A percentile compares a stretch with the other conserved stretches of the same genome.
phyloP scores from a whole-genome alignment of 2,888 invertebrate species.

The Melolontha melolontha region DNA sequence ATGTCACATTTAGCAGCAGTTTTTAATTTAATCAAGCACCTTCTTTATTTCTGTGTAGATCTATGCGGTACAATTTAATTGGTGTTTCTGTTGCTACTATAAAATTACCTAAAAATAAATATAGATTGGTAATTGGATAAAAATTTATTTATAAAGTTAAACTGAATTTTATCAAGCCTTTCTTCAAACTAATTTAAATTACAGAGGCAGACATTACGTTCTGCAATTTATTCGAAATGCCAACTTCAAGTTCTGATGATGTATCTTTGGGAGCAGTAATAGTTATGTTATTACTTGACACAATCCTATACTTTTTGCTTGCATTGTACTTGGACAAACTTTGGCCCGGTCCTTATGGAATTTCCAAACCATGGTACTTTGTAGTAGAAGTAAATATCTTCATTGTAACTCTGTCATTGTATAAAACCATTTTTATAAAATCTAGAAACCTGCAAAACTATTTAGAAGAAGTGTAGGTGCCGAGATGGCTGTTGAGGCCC shows the following conservation, averaged over 20 bases:
- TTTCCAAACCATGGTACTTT: slow-evolving; percentile 67
- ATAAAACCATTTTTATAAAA: neutral
- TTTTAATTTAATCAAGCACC: too few species aligned
- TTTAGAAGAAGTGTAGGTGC: neutral
- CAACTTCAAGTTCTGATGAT: slow-evolving; percentile 57
- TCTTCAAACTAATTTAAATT: neutral
- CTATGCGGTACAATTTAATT: too few species aligned
- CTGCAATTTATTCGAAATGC: slow-evolving; percentile 48
- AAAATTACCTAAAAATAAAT: too few species aligned
- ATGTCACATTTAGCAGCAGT: too few species aligned
- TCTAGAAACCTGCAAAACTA: too few species aligned
- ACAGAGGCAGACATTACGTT: slow-evolving; percentile 17
- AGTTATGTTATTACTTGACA: slow-evolving; percentile 67
- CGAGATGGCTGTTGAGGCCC: too few species aligned
- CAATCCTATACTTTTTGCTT: slow-evolving; percentile 67
- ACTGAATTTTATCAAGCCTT: too few species aligned
- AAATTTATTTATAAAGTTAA: too few species aligned
- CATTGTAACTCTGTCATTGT: slow-evolving; percentile 23
- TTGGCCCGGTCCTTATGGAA: slow-evolving; percentile 73
- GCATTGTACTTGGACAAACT: slow-evolving; percentile 72
- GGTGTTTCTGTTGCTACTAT: too few species aligned
- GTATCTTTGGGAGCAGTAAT: slow-evolving; percentile 62
- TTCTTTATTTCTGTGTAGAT: too few species aligned
- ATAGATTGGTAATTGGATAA: too few species aligned
- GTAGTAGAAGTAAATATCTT: slow-evolving; percentile 45